Conservation (phyloP, 2,888 invertebrate genomes). For the Morpho achilles region DNA sequence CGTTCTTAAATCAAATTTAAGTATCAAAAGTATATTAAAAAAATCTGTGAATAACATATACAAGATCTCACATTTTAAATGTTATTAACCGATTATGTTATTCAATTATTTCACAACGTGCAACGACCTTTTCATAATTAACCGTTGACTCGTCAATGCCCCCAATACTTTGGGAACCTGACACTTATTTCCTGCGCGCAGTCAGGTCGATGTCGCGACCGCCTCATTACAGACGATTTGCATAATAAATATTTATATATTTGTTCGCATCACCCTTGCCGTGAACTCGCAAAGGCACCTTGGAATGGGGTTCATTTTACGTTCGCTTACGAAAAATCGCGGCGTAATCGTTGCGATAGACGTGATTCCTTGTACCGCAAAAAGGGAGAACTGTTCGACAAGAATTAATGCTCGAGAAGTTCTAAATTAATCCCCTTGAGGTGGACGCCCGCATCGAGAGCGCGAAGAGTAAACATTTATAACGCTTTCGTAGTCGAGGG, state of each 20-base stretch:
- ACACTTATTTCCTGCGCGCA: conserved; percentile 62
- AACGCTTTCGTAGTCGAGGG: conserved; percentile 40
- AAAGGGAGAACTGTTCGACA: conserved; percentile 56
- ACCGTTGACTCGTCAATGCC: conserved; percentile 25
- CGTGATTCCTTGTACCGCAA: conserved; percentile 48
- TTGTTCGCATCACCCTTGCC: conserved; percentile 58
- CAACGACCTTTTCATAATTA: conserved; percentile 18
- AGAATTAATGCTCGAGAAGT: conserved; percentile 58
- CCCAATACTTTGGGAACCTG: conserved; percentile 40
- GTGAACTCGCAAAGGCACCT: conserved; percentile 32
- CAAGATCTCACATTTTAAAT: conserved; percentile 8
- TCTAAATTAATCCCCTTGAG: conserved; percentile 69
- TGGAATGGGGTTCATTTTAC: conserved; percentile 14
- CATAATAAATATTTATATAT: conserved; percentile 74
- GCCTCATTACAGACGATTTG: conserved; percentile 61
- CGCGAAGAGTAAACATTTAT: conserved; percentile 59
- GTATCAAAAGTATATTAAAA: not conserved
- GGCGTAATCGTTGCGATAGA: conserved; percentile 41
- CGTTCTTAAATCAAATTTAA: conserved; percentile 2
- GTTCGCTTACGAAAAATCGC: conserved; percentile 46
- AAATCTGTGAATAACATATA: not conserved
- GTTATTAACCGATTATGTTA: conserved; percentile 17
- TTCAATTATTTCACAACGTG: conserved; percentile 10
- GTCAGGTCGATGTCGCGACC: conserved; percentile 52
- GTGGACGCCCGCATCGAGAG: conserved; percentile 49